Conservation (phyloP, 2,113 vertebrate species). For the Toxotes chatareus region DNA sequence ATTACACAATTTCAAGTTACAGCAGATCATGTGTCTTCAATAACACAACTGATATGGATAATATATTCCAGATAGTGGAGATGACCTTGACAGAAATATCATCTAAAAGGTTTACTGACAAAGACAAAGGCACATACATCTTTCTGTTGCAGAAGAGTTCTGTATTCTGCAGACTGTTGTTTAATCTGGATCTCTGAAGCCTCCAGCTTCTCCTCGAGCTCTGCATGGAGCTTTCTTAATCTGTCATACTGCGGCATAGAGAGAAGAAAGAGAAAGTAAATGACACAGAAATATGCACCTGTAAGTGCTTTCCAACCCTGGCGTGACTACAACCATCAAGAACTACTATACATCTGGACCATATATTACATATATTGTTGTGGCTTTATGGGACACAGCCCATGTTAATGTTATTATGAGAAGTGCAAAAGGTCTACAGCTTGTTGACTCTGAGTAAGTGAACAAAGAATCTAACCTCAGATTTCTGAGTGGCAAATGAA, state of each 20-base stretch:
- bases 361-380: neutral
- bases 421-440: neutral
- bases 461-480: slow-evolving; percentile 86
- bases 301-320: neutral
- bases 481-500: slow-evolving; percentile 86
- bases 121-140: slow-evolving; percentile 84
- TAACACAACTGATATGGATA: too few species aligned
- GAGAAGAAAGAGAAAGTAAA: slow-evolving; percentile 20
- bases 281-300: neutral
- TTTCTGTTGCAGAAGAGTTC: slow-evolving; percentile 92
- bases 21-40: neutral
- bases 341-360: neutral
- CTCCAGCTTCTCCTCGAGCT: slow-evolving; percentile 96
- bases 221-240: slow-evolving; percentile 87
- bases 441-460: neutral
- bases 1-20: neutral
- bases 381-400: too few species aligned
- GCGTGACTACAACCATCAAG: neutral
- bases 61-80: neutral
- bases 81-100: neutral
- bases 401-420: too few species aligned
- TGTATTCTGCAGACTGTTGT: slow-evolving; percentile 90
- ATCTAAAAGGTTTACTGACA: neutral
- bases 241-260: slow-evolving; percentile 89
- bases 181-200: slow-evolving; percentile 95